A percentile compares a stretch with the other conserved stretches of the same genome.
These are phyloP conservation scores for Diabrotica virgifera DNA, from an alignment of 1,140 invertebrate species.

Conservation along the genomic window DNA sequence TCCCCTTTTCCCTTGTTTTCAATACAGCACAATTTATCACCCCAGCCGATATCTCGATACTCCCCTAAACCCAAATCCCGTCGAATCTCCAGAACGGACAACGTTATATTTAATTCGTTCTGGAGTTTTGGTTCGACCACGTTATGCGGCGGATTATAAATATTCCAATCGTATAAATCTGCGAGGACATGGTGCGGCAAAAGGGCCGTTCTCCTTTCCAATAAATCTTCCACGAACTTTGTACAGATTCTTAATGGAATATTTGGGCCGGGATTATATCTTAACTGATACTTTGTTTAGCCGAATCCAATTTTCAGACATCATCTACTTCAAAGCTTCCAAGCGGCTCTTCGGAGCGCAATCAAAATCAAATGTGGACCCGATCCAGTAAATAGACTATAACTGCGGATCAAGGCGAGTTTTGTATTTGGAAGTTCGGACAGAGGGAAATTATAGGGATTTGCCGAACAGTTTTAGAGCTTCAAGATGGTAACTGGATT, in stretches of 20 bases:
- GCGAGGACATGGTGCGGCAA: slow-evolving; percentile 19
- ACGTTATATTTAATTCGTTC: slow-evolving; percentile 19
- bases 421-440: not conserved
- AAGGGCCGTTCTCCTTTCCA: slow-evolving; percentile 15
- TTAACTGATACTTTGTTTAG: slow-evolving; percentile 26
- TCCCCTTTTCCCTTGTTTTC: not conserved
- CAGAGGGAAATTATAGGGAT: not conserved
- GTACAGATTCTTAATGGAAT: slow-evolving; percentile 23
- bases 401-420: slow-evolving; percentile 6
- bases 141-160: slow-evolving; percentile 24
- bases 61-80: not conserved
- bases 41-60: slow-evolving; percentile 3
- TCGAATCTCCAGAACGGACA: slow-evolving; percentile 17
- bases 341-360: not conserved
- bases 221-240: slow-evolving; percentile 21
- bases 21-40: slow-evolving; percentile 6
- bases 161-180: slow-evolving; percentile 25
- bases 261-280: slow-evolving; percentile 22
- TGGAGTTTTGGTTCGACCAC: slow-evolving; percentile 18
- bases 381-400: slow-evolving; percentile 19
- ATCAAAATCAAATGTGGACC: slow-evolving; percentile 19
- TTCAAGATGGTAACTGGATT: not conserved
- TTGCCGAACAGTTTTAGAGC: not conserved
- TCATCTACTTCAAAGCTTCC: slow-evolving; percentile 13
- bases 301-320: slow-evolving; percentile 20